A percentile compares a stretch with the other conserved stretches of the same genome.
Evolutionary conservation across 2,797 vertebrate genomes (phyloP).

Genomic region (Balearica regulorum): DNA sequence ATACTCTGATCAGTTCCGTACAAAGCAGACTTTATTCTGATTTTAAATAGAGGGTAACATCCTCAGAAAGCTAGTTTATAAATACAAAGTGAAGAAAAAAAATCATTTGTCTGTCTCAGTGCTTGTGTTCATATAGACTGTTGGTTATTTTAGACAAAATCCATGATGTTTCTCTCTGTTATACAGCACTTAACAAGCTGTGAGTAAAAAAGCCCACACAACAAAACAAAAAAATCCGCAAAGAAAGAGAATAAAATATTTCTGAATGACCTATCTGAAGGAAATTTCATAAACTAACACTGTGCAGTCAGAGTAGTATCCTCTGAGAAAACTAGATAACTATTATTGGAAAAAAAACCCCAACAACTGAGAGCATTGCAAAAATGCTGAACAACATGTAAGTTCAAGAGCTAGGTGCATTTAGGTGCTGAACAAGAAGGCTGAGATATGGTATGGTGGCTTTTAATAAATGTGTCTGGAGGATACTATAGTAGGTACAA

Average conservation of each 20-base stretch:
- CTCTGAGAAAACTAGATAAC: background rate
- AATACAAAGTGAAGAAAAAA: background rate
- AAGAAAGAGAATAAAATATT: background rate
- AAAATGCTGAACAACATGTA: background rate
- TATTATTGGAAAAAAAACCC: background rate
- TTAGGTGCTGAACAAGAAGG: background rate
- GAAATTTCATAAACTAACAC: background rate
- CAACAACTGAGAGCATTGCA: background rate
- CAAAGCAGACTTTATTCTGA: background rate
- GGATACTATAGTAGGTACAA: background rate
- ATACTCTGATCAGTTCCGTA: background rate
- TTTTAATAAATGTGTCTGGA: background rate
- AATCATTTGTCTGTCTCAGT: background rate
- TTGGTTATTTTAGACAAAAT: background rate
- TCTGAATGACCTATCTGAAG: background rate
- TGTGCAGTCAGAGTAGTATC: background rate
- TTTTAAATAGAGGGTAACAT: background rate
- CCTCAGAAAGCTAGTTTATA: background rate
- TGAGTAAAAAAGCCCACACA: background rate
- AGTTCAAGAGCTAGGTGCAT: background rate
- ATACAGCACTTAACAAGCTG: fast-evolving
- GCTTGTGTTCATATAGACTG: background rate
- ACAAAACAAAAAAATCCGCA: background rate
- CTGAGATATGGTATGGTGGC: background rate
- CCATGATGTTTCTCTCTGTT: background rate